Evolutionary conservation across 2,888 invertebrate genomes (phyloP).

Genomic region (Cosmia pyralina): DNA sequence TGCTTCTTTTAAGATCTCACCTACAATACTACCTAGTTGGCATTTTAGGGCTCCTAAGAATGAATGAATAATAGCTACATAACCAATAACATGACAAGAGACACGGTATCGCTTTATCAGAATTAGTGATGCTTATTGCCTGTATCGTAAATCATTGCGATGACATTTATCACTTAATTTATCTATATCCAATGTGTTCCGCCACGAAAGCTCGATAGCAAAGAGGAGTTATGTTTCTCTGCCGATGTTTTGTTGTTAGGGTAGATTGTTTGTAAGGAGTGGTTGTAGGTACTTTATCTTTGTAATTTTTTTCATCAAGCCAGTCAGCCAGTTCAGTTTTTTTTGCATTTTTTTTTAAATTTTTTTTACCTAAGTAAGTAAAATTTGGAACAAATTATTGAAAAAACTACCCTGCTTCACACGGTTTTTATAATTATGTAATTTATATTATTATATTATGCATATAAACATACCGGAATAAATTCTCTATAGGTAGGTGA

Average conservation of each 20-base stretch:
- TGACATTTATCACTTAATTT: conserved; percentile 73
- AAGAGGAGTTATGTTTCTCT: conserved; percentile 51
- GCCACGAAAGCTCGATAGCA: conserved; percentile 43
- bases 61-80: background rate
- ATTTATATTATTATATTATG: too few relatives aligned
- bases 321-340: too few relatives aligned
- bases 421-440: too few relatives aligned
- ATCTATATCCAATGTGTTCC: conserved; percentile 70
- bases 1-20: too few relatives aligned
- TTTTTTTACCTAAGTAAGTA: too few relatives aligned
- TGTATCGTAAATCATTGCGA: conserved; percentile 69
- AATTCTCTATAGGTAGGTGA: background rate
- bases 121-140: conserved; percentile 71
- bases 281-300: too few relatives aligned
- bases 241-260: conserved; percentile 43
- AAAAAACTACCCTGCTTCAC: too few relatives aligned
- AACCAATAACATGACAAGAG: conserved; percentile 57
- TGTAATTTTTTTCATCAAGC: too few relatives aligned
- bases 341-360: too few relatives aligned
- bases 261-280: conserved; percentile 17
- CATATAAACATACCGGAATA: background rate
- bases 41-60: too few relatives aligned
- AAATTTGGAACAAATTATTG: too few relatives aligned
- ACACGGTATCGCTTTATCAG: conserved; percentile 67
- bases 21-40: too few relatives aligned